phyloP scores from a whole-genome alignment of 1,140 invertebrate species.

The Ooceraea biroi region DNA sequence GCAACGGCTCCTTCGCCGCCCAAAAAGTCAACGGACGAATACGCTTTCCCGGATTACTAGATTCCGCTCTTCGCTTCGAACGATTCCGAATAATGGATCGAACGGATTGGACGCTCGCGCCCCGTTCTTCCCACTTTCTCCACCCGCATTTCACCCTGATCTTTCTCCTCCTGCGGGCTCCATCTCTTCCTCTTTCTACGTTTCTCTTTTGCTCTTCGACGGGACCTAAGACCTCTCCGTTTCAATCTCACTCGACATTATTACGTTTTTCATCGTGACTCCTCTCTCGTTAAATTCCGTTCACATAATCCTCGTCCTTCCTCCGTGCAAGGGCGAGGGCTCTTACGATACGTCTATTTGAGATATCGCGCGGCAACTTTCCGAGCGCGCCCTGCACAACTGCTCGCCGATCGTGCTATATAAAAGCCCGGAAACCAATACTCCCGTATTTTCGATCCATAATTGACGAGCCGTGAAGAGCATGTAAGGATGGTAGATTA shows the following conservation, averaged over 20 bases:
- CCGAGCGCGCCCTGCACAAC: constrained; percentile 6
- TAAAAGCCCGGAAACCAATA: background rate
- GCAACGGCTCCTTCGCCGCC: constrained; percentile 10
- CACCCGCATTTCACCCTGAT: background rate
- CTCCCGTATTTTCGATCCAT: constrained; percentile 17
- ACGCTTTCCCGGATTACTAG: constrained; percentile 64
- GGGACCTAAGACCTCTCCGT: constrained; percentile 52
- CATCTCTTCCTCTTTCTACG: background rate
- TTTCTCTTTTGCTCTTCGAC: too few relatives aligned
- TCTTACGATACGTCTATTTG: constrained; percentile 17
- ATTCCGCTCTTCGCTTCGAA: constrained; percentile 64
- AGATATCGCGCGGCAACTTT: background rate
- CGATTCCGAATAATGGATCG: constrained; percentile 65
- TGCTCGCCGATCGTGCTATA: constrained; percentile 1
- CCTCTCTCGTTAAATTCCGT: constrained; percentile 48
- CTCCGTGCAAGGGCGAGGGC: background rate
- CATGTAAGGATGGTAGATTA: background rate
- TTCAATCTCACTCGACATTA: constrained; percentile 64
- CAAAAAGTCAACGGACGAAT: constrained; percentile 63
- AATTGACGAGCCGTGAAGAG: constrained; percentile 30
- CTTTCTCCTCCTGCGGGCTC: background rate
- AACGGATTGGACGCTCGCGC: constrained; percentile 18
- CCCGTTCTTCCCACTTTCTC: background rate
- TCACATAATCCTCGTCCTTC: constrained; percentile 36
- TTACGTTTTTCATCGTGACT: constrained; percentile 58